Conservation (phyloP, 2,797 vertebrate genomes). For the Prunella strophiata region DNA sequence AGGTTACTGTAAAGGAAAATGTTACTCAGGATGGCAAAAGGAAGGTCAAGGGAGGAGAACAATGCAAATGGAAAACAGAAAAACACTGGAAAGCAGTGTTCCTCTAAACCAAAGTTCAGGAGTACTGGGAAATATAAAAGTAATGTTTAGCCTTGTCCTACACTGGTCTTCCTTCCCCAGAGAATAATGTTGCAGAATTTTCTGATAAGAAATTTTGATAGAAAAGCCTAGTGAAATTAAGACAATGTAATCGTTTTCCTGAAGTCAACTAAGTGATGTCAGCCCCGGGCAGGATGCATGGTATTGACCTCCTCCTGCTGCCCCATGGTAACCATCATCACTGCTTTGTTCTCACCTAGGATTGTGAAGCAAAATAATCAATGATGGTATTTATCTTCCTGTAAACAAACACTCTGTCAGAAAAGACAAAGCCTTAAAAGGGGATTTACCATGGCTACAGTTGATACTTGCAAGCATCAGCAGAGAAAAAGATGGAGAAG, state of each 20-base stretch:
- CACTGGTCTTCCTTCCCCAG: not conserved
- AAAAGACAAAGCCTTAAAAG: not conserved
- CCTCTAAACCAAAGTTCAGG: not conserved
- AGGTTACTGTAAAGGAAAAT: conserved; percentile 19
- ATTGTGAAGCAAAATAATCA: conserved; percentile 4
- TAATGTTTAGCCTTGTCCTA: not conserved
- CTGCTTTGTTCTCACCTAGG: not conserved
- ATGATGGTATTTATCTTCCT: not conserved
- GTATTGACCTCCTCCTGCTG: not conserved
- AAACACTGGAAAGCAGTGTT: not conserved
- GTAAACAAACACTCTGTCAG: not conserved
- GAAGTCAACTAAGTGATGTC: not conserved
- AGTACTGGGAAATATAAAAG: not conserved
- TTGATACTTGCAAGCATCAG: not conserved
- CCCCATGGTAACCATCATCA: not conserved
- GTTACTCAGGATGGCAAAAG: not conserved
- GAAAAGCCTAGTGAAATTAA: not conserved
- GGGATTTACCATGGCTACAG: not conserved
- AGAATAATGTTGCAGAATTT: not conserved
- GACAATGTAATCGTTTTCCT: not conserved
- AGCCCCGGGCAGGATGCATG: not conserved
- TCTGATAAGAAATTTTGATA: not conserved
- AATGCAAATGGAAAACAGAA: not conserved
- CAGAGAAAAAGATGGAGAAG: not conserved
- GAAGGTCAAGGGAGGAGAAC: not conserved